phyloP scores from a whole-genome alignment of 2,888 invertebrate species.

The Blera fallax region DNA sequence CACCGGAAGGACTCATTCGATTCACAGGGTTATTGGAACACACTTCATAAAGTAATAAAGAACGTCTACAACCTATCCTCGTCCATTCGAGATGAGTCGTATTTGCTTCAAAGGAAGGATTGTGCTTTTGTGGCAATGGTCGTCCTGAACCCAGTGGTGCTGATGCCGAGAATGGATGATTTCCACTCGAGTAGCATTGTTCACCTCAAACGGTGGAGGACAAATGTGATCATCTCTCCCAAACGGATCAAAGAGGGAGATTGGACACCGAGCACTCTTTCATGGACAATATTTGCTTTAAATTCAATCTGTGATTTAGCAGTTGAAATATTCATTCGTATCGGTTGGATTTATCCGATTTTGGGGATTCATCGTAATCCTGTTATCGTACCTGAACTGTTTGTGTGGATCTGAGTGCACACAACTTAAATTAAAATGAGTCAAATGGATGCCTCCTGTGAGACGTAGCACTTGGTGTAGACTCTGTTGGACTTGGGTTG shows the following conservation, averaged over 20 bases:
- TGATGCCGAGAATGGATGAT: not conserved
- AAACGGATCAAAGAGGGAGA: not conserved
- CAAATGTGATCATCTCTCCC: conserved; percentile 1
- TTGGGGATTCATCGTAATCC: conserved; percentile 21
- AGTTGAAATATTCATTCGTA: conserved; percentile 19
- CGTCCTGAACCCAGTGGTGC: no score
- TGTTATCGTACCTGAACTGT: conserved; percentile 32
- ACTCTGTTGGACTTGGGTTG: not conserved
- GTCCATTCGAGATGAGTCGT: not conserved
- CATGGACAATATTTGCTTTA: conserved; percentile 16
- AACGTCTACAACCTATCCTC: not conserved
- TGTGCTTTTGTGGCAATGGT: conserved; percentile 7
- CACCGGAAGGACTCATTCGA: conserved; percentile 32
- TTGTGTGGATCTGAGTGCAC: not conserved
- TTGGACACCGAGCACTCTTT: not conserved
- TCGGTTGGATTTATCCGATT: conserved; percentile 26
- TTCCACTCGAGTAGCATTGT: conserved; percentile 36
- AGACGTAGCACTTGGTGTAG: not conserved
- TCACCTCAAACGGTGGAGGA: not conserved
- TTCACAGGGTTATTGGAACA: conserved; percentile 30
- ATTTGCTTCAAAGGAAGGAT: conserved; percentile 38
- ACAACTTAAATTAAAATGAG: conserved; percentile 1
- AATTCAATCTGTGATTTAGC: conserved; percentile 35
- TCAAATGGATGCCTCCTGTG: not conserved
- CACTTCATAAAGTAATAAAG: conserved; percentile 49